Conservation (phyloP, 1,140 invertebrate species). For the Penaeus japonicus region DNA sequence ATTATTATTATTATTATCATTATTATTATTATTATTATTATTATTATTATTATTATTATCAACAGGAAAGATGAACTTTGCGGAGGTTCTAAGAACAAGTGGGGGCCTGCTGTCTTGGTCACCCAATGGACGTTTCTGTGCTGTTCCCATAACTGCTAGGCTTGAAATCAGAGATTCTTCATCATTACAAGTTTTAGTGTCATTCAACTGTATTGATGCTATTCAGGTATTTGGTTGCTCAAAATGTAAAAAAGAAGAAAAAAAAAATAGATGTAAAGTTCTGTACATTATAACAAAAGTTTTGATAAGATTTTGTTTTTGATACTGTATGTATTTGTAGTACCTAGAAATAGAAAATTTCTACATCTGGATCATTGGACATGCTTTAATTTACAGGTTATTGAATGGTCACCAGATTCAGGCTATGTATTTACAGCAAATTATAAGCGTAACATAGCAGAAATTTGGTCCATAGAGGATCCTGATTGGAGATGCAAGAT, state of each 20-base stretch:
- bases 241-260: no score
- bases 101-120: slow-evolving; percentile 43
- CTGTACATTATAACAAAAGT: no score
- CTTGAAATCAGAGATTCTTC: slow-evolving; percentile 34
- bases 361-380: no score
- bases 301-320: background rate
- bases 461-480: slow-evolving; percentile 67
- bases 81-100: slow-evolving; percentile 29
- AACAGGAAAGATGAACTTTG: slow-evolving; percentile 42
- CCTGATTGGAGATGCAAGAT: slow-evolving; percentile 68
- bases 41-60: background rate
- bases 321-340: background rate
- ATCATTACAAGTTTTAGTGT: slow-evolving; percentile 27
- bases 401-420: slow-evolving; percentile 67
- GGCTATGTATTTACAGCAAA: slow-evolving; percentile 66
- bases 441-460: slow-evolving; percentile 64
- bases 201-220: slow-evolving; percentile 41
- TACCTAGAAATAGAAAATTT: no score
- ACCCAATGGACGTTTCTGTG: slow-evolving; percentile 41
- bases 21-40: no score
- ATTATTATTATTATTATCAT: no score
- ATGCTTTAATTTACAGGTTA: background rate
- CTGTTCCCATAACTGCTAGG: slow-evolving; percentile 37
- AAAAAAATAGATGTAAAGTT: no score
- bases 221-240: slow-evolving; percentile 32